A percentile compares a stretch with the other conserved stretches of the same genome.
These are phyloP conservation scores for Tamias sibiricus DNA, from an alignment of 2,113 vertebrate genomes.

Conservation along the genomic window DNA sequence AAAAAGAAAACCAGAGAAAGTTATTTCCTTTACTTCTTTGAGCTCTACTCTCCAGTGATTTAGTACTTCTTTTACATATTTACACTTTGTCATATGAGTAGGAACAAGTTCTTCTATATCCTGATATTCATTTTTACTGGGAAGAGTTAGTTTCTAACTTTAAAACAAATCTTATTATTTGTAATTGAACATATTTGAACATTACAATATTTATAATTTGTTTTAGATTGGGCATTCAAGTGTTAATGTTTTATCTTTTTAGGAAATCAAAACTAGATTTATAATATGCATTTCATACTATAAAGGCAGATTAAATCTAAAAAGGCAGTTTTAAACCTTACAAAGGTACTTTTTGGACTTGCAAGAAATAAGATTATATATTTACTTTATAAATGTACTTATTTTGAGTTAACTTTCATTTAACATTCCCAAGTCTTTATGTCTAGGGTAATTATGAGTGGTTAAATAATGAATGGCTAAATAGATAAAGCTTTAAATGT, in stretches of 20 bases:
- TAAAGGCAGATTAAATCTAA: too few relatives aligned
- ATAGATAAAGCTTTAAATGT: background rate
- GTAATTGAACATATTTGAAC: background rate
- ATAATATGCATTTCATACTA: background rate
- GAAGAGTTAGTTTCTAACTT: constrained; percentile 50
- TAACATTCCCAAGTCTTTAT: background rate
- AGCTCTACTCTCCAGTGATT: background rate
- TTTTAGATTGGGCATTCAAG: background rate
- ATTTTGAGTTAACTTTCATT: constrained; percentile 18
- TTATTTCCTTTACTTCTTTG: background rate
- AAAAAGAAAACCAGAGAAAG: background rate
- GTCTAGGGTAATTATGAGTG: background rate
- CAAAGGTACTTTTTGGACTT: background rate
- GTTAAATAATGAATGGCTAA: background rate
- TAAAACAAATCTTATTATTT: constrained; percentile 18
- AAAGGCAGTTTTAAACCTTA: background rate
- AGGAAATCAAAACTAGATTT: constrained; percentile 27
- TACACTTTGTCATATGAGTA: background rate
- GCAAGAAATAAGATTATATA: background rate
- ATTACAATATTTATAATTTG: background rate
- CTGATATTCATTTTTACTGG: background rate
- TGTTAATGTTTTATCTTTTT: constrained; percentile 36
- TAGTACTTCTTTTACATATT: background rate
- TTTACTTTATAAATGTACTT: background rate
- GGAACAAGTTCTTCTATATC: background rate